These are phyloP conservation scores for Psococerastis gibbosa DNA, from an alignment of 2,888 invertebrate genomes.

Conservation along the genomic window DNA sequence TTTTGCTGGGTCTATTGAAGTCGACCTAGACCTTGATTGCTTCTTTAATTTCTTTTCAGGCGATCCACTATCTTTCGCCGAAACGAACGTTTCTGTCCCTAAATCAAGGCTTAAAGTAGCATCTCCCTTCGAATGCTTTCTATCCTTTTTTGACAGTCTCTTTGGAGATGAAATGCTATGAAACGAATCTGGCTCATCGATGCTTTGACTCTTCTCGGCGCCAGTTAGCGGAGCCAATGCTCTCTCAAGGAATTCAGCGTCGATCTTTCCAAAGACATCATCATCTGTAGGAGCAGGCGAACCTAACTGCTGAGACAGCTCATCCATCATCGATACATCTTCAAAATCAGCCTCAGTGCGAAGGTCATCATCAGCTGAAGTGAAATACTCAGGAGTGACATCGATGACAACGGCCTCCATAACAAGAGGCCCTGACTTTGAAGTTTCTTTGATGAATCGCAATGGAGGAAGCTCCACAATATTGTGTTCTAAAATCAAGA, in stretches of 20 bases:
- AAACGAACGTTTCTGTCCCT: conserved; percentile 16
- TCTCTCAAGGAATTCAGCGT: conserved; percentile 25
- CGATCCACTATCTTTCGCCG: conserved; percentile 15
- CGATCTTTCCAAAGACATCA: conserved; percentile 31
- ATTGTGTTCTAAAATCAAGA: conserved; percentile 44
- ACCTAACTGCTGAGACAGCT: conserved; percentile 37
- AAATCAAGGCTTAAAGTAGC: conserved; percentile 11
- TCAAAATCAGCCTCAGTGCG: conserved; percentile 74
- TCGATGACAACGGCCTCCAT: conserved; percentile 88
- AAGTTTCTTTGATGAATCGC: conserved; percentile 75
- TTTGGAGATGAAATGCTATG: conserved; percentile 15
- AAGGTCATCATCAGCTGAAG: conserved; percentile 51
- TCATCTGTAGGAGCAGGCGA: conserved; percentile 25
- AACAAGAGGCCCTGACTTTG: conserved; percentile 65
- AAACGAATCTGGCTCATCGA: background rate
- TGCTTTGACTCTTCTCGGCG: background rate
- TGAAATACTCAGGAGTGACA: conserved; percentile 67
- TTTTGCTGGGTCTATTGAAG: conserved; percentile 11
- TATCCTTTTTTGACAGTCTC: conserved; percentile 33
- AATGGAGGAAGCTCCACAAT: conserved; percentile 72
- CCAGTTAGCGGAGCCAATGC: conserved; percentile 19
- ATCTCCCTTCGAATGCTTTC: conserved; percentile 22
- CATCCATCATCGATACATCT: conserved; percentile 65
- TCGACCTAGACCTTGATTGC: conserved; percentile 13
- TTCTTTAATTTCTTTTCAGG: conserved; percentile 13